Percentiles rank a stretch among this genome's conserved stretches.
Evolutionary conservation across 2,888 invertebrate genomes (phyloP).

Genomic region (Volucella inflata): DNA sequence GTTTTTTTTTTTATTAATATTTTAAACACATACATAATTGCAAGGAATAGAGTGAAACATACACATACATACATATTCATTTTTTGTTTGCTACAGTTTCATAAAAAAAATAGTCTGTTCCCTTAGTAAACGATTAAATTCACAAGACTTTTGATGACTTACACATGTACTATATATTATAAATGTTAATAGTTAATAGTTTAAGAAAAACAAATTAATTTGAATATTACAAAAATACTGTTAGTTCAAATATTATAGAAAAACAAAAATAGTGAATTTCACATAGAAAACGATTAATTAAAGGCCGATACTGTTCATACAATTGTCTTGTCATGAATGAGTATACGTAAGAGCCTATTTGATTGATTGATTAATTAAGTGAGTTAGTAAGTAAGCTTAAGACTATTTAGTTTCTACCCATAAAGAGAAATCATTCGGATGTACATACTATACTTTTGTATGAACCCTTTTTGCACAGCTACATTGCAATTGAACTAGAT

Average conservation of each 20-base stretch:
- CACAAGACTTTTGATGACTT: constrained; percentile 34
- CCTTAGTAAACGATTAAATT: constrained; percentile 38
- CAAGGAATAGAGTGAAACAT: constrained; percentile 56
- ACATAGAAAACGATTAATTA: constrained; percentile 32
- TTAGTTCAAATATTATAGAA: constrained; percentile 40
- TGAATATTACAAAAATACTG: constrained; percentile 37
- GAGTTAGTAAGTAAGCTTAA: constrained; percentile 46
- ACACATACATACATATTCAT: constrained; percentile 42
- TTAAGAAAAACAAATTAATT: neutral
- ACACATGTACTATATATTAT: constrained; percentile 30
- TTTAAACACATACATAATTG: constrained; percentile 32
- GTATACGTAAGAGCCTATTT: constrained; percentile 3
- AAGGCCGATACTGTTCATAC: constrained; percentile 9
- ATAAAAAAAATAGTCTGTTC: constrained; percentile 40
- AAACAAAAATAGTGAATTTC: constrained; percentile 31
- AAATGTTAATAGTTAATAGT: constrained; percentile 17
- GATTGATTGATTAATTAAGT: constrained; percentile 38
- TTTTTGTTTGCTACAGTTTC: constrained; percentile 13
- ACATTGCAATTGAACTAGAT: neutral
- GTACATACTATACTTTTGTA: neutral
- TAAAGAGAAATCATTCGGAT: constrained; percentile 20
- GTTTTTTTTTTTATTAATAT: constrained; percentile 52
- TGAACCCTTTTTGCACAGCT: neutral
- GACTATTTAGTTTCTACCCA: constrained; percentile 40
- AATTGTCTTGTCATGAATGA: constrained; percentile 38